A percentile compares a stretch with the other conserved stretches of the same genome.
Conservation (phyloP, 37 sponge, comb jelly and placozoan species). For the Petrosia ficiformis region DNA sequence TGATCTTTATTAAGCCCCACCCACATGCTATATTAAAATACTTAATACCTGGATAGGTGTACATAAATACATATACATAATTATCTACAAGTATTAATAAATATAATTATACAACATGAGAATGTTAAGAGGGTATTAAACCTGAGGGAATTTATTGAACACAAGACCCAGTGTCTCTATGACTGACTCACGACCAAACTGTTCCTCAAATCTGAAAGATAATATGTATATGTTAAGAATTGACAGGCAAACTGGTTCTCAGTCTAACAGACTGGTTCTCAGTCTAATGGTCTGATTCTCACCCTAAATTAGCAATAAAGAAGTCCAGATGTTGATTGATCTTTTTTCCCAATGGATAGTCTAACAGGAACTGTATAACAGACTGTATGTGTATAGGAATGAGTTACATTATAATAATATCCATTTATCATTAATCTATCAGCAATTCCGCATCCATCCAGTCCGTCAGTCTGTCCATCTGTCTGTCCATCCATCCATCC, state of each 20-base stretch:
- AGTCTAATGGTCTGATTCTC: no score
- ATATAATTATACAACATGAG: no score
- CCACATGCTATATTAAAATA: no score
- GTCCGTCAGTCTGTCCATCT: no score
- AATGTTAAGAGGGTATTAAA: slow-evolving; percentile 18
- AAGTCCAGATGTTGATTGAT: slow-evolving; percentile 54
- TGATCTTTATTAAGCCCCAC: no score
- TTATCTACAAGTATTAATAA: no score
- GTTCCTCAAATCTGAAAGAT: slow-evolving; percentile 53
- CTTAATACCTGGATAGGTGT: no score
- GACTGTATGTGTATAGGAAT: no score
- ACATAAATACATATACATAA: no score
- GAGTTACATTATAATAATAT: slow-evolving; percentile 9
- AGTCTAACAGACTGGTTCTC: not conserved
- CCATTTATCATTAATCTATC: no score
- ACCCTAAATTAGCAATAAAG: slow-evolving; percentile 71
- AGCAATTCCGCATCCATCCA: no score
- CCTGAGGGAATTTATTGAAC: slow-evolving; percentile 75
- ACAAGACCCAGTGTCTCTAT: slow-evolving; percentile 56
- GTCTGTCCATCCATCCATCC: no score
- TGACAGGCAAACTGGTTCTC: not conserved
- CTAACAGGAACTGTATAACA: slow-evolving; percentile 72
- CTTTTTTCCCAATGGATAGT: slow-evolving; percentile 86
- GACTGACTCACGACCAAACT: slow-evolving; percentile 74
- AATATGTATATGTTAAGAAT: not conserved